A percentile compares a stretch with the other conserved stretches of the same genome.
These are phyloP conservation scores for Ormia ochracea DNA, from an alignment of 2,888 invertebrate genomes.

Conservation along the genomic window DNA sequence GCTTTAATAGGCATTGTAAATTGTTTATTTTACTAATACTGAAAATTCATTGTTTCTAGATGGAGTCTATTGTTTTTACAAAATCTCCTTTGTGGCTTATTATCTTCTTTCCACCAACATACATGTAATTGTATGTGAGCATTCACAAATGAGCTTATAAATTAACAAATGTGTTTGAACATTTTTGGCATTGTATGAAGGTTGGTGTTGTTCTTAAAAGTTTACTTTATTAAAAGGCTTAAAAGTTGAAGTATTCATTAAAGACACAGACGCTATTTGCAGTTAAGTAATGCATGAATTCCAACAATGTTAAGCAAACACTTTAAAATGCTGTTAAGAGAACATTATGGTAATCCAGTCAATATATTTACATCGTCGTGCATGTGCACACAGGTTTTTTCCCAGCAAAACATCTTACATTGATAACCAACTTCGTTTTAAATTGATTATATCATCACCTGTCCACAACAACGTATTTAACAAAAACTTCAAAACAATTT, in stretches of 20 bases:
- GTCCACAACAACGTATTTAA: neutral
- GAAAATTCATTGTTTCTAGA: conserved; percentile 19
- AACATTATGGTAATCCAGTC: conserved; percentile 47
- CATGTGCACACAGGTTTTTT: no score
- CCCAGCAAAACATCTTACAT: neutral
- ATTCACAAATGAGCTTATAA: neutral
- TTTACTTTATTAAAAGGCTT: conserved; percentile 66
- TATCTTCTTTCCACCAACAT: neutral
- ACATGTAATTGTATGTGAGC: neutral
- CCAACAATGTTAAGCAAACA: conserved; percentile 45
- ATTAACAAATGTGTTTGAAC: neutral
- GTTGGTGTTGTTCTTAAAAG: conserved; percentile 1
- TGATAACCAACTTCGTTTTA: neutral
- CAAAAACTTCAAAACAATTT: neutral
- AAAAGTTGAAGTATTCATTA: conserved; percentile 55
- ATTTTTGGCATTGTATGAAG: neutral
- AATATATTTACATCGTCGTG: neutral
- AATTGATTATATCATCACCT: conserved; percentile 57
- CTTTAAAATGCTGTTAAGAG: conserved; percentile 54
- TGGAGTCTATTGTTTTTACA: conserved; percentile 50
- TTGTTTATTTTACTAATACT: conserved; percentile 32
- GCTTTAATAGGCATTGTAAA: conserved; percentile 46
- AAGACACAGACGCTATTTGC: conserved; percentile 28
- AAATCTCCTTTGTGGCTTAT: neutral
- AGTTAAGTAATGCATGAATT: conserved; percentile 35